Conservation (phyloP, 2,113 vertebrate genomes). For the Tiliqua scincoides region DNA sequence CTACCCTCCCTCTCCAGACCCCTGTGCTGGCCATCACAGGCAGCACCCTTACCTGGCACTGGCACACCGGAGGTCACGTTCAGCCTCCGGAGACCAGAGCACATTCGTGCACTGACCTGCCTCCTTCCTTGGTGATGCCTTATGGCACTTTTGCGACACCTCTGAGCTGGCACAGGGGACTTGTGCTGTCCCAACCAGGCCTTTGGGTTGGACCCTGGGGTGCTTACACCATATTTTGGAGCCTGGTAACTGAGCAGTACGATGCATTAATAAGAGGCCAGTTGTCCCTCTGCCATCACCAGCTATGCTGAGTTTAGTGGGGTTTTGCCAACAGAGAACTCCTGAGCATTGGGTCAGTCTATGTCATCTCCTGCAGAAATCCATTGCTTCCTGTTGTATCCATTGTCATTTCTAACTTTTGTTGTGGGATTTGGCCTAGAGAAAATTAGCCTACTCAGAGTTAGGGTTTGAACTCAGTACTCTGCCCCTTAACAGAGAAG, state of each 20-base stretch:
- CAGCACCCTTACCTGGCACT: too few species aligned
- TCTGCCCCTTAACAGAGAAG: conserved; percentile 13
- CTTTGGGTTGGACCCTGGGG: neutral
- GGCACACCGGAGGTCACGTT: too few species aligned
- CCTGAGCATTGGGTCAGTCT: neutral
- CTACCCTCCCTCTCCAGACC: too few species aligned
- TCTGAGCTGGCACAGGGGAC: too few species aligned
- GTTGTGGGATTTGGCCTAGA: neutral
- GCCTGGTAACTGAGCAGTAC: neutral
- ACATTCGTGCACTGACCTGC: too few species aligned
- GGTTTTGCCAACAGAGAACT: neutral
- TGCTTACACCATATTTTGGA: neutral
- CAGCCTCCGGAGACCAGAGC: too few species aligned
- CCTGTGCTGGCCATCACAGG: too few species aligned
- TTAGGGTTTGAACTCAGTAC: neutral
- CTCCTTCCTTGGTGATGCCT: too few species aligned
- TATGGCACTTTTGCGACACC: too few species aligned
- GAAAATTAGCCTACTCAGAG: neutral
- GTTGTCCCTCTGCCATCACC: neutral
- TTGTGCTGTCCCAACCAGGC: too few species aligned
- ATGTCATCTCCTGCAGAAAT: neutral
- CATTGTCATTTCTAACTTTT: neutral
- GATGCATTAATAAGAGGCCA: neutral
- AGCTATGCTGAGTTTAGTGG: neutral
- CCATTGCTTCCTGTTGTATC: neutral